Conservation (phyloP, 2,797 vertebrate genomes). For the Mormyrus hasselquistii region DNA sequence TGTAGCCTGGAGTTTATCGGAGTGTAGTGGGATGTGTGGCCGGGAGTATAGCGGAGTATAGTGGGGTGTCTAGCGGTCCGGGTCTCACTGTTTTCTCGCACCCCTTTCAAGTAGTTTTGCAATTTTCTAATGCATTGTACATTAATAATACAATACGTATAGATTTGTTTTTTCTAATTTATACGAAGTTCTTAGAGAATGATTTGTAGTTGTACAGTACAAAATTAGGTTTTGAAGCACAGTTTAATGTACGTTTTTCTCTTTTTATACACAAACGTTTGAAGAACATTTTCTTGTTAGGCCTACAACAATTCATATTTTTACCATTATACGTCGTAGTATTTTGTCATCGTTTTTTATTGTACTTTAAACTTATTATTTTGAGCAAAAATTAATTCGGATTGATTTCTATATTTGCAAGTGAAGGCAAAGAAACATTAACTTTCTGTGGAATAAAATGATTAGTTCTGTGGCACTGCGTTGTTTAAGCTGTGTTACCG, state of each 20-base stretch:
- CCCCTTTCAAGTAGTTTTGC: conserved; percentile 3
- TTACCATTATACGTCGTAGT: background rate
- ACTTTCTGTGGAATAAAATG: background rate
- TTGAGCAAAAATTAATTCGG: background rate
- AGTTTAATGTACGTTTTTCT: background rate
- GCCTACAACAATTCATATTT: background rate
- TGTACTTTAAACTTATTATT: background rate
- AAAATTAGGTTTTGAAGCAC: background rate
- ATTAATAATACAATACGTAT: background rate
- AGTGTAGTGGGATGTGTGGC: background rate
- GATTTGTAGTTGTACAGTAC: background rate
- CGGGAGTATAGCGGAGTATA: background rate
- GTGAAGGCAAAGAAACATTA: background rate
- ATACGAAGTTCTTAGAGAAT: background rate
- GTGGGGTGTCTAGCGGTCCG: background rate
- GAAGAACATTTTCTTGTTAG: background rate
- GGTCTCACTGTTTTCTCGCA: conserved; percentile 5
- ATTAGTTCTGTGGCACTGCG: background rate
- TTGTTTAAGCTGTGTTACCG: background rate
- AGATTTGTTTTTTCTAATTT: background rate
- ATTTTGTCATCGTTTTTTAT: background rate
- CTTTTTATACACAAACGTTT: background rate
- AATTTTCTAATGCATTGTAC: background rate
- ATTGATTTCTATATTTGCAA: background rate
- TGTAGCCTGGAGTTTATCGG: no score